Evolutionary conservation across 1,140 invertebrate species (phyloP), one percentile per base, ranked within the genome.

Genomic region (Nebria ingens): DNA sequence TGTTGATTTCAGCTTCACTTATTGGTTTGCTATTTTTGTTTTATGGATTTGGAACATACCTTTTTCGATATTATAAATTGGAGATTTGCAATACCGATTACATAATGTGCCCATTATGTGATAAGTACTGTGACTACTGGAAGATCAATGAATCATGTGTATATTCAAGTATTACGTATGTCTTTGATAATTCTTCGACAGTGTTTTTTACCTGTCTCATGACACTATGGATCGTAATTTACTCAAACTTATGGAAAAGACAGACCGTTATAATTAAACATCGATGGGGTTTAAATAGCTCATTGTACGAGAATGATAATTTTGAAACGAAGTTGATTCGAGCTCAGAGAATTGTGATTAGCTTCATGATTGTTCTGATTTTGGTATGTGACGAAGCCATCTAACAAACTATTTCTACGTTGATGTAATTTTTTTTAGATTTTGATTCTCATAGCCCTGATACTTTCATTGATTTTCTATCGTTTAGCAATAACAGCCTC

Each of bases 191-290:
- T 69, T 78, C 82, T 17, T 79, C 82, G 52, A 89, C 86, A 0
- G 81, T 88, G 15, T 78, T 85, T 56, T 89, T 87, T 64, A 81
- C 86, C 13, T 70, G 88, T 19, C 84, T 87, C 60, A 82, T 89
- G 67, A 84, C 85, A 1, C 81, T 90, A 63, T 89, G 87, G 87
- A 84, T 86, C 23, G 85, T 87, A 4, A 71, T 87, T 9, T 92
- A 92, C 68, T 71, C 93, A 56, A 87, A 92, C 65, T 82, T 88
- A 59, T 92, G 89, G 89, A 91, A 91, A 64, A 73, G 87, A 21
- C 70, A 71, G 51, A 71, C 85, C 58, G 86, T 85, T 1, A 83
- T 82, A 55, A 70, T 92, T 56, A 81, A 86, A 11, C 86, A 90
- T 65, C 80, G 85, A 60, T 92, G 89, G 89, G 89, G 89, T 62